A percentile compares a stretch with the other conserved stretches of the same genome.
These are phyloP conservation scores for Onychostruthus taczanowskii DNA, from an alignment of 2,113 vertebrate genomes.

Conservation along the genomic window DNA sequence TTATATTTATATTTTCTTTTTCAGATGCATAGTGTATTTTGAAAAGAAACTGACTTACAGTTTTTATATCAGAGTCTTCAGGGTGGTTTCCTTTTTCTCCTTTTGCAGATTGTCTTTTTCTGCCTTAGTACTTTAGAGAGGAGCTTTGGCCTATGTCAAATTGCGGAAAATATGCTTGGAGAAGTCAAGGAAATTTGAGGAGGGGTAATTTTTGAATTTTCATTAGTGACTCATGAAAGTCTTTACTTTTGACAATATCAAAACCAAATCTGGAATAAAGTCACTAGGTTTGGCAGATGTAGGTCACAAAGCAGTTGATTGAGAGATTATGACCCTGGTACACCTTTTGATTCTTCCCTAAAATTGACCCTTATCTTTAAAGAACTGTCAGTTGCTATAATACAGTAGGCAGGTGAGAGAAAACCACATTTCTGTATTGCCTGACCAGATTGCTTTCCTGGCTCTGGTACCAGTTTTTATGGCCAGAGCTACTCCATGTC, in stretches of 20 bases:
- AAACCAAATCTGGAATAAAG: not conserved
- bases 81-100: not conserved
- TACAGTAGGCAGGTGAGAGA: not conserved
- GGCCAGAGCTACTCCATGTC: not conserved
- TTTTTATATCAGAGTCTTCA: not conserved
- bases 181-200: not conserved
- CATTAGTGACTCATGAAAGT: not conserved
- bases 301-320: not conserved
- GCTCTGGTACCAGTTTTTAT: not conserved
- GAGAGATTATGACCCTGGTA: not conserved
- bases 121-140: not conserved
- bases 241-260: not conserved
- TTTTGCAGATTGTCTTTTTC: not conserved
- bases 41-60: not conserved
- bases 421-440: not conserved
- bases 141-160: not conserved
- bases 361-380: not conserved
- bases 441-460: not conserved
- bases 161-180: not conserved
- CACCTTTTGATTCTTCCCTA: not conserved
- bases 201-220: not conserved
- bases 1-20: not conserved
- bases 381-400: not conserved
- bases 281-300: not conserved
- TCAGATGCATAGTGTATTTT: not conserved